Conservation (phyloP, 2,797 vertebrate species). For the Salmo trutta region DNA sequence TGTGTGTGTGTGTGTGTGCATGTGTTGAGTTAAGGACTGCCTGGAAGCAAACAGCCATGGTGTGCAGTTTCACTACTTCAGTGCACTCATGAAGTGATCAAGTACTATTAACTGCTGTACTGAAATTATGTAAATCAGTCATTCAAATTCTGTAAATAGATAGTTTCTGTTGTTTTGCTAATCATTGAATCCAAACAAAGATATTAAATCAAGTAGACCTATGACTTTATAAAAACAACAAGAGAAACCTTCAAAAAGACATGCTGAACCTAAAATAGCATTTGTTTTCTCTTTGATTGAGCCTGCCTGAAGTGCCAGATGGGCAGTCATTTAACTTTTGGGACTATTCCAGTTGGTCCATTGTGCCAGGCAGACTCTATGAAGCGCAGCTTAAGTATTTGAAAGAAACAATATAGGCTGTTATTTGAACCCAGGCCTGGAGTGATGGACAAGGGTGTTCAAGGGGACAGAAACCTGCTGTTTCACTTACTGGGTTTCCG, state of each 20-base stretch:
- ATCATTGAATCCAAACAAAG: neutral
- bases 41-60: neutral
- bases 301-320: neutral
- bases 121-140: neutral
- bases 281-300: neutral
- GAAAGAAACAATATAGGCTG: neutral
- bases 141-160: neutral
- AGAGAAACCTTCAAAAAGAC: neutral
- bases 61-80: neutral
- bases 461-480: neutral
- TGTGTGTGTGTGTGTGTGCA: neutral
- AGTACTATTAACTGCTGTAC: neutral
- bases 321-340: neutral
- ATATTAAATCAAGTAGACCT: neutral
- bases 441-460: neutral
- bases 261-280: neutral
- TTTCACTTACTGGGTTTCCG: slow-evolving; percentile 92
- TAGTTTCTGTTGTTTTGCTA: neutral
- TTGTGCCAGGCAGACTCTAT: neutral
- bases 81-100: neutral
- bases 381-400: neutral
- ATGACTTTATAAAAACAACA: neutral
- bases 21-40: neutral
- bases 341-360: neutral
- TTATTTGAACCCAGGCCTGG: neutral